Conservation (phyloP, 2,113 vertebrate species). For the Gymnarchus niloticus region DNA sequence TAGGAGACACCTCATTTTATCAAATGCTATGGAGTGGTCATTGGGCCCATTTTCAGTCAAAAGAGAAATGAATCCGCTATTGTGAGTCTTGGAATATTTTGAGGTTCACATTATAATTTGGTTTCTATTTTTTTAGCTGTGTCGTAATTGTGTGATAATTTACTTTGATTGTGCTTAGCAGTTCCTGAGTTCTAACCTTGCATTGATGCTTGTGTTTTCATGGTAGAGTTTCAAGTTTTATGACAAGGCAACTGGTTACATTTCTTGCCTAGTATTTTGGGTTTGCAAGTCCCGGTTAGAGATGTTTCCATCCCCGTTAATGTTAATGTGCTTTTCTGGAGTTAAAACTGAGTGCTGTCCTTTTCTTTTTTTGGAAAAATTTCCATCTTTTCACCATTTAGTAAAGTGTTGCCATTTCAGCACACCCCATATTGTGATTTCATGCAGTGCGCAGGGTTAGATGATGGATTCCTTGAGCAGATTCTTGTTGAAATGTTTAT, state of each 20-base stretch:
- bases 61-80: not conserved
- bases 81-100: not conserved
- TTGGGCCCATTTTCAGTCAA: not conserved
- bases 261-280: not conserved
- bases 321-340: not conserved
- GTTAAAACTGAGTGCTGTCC: not conserved
- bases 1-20: not conserved
- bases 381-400: not conserved
- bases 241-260: not conserved
- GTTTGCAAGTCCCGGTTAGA: not conserved
- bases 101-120: not conserved
- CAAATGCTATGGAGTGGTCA: not conserved
- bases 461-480: not conserved
- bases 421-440: not conserved
- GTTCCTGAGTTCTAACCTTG: not conserved
- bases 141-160: not conserved
- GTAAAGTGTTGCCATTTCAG: not conserved
- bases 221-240: not conserved
- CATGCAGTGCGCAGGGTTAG: not conserved
- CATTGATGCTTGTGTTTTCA: not conserved
- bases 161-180: not conserved
- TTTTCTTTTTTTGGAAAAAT: too few species aligned
- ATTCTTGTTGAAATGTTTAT: not conserved
- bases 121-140: not conserved
- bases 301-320: not conserved